Percentiles rank a stretch among this genome's conserved stretches.
Conservation (phyloP, 2,888 invertebrate species). For the Dioctria rufipes region DNA sequence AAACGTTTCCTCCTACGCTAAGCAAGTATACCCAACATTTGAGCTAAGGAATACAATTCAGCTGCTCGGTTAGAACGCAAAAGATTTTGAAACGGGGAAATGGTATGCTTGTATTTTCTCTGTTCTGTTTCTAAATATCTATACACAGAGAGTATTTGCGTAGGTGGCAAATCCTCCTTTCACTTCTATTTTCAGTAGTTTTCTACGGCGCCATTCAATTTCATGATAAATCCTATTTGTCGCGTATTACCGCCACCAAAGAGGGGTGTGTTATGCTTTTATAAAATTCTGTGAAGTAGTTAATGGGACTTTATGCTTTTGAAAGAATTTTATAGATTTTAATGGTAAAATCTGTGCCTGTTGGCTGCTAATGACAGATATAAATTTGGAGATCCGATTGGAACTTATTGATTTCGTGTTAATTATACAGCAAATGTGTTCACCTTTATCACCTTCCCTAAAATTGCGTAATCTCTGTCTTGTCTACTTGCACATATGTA, state of each 20-base stretch:
- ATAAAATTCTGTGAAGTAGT: too few relatives aligned
- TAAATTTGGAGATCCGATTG: too few relatives aligned
- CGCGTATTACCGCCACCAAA: neutral
- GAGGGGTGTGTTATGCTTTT: too few relatives aligned
- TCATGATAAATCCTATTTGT: conserved; percentile 10
- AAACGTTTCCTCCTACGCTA: conserved; percentile 18
- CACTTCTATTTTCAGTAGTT: conserved; percentile 3
- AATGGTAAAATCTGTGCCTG: too few relatives aligned
- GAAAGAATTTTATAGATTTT: too few relatives aligned
- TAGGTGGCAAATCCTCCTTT: neutral
- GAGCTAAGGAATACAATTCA: neutral
- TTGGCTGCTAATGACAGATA: too few relatives aligned
- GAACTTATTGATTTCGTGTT: too few relatives aligned
- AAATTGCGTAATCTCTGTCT: too few relatives aligned
- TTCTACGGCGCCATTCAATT: conserved; percentile 48
- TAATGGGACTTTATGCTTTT: too few relatives aligned
- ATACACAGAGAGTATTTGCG: neutral
- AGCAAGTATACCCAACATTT: neutral
- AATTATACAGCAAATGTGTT: too few relatives aligned
- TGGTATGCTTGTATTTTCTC: conserved; percentile 14
- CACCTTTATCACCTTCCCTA: too few relatives aligned
- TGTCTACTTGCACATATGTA: too few relatives aligned
- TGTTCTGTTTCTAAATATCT: neutral
- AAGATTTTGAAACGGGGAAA: conserved; percentile 7
- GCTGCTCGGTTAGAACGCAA: conserved; percentile 31